Conservation (phyloP, 2,888 invertebrate species). For the Synanthedon myopaeformis region DNA sequence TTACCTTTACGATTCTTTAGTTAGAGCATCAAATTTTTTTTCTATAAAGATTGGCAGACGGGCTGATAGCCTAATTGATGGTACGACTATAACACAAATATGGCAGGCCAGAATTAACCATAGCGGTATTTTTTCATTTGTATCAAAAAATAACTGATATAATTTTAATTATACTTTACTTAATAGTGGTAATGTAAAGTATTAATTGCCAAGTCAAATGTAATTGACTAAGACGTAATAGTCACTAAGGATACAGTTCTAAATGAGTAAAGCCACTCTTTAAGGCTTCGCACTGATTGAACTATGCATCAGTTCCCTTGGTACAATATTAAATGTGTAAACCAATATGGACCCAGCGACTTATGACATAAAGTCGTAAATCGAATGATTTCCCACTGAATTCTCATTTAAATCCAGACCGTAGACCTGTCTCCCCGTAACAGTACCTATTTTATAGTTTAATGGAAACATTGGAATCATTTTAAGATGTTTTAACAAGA, state of each 20-base stretch:
- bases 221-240: too few species aligned
- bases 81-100: too few species aligned
- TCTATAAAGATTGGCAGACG: too few species aligned
- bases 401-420: not conserved
- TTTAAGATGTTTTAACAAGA: not conserved
- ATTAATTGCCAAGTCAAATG: too few species aligned
- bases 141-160: too few species aligned
- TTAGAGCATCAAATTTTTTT: too few species aligned
- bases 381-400: not conserved
- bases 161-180: too few species aligned
- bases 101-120: too few species aligned
- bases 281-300: slow-evolving; percentile 27
- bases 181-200: too few species aligned
- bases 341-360: not conserved
- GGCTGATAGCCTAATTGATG: too few species aligned
- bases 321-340: not conserved
- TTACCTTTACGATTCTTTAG: too few species aligned
- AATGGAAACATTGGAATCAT: not conserved
- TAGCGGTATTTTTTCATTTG: too few species aligned
- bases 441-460: not conserved
- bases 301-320: slow-evolving; percentile 24
- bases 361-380: not conserved
- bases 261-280: slow-evolving; percentile 30
- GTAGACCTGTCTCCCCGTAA: not conserved
- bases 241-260: slow-evolving; percentile 14